These are phyloP conservation scores for Subacronicta megacephala DNA, from an alignment of 2,888 invertebrate species.

Conservation along the genomic window DNA sequence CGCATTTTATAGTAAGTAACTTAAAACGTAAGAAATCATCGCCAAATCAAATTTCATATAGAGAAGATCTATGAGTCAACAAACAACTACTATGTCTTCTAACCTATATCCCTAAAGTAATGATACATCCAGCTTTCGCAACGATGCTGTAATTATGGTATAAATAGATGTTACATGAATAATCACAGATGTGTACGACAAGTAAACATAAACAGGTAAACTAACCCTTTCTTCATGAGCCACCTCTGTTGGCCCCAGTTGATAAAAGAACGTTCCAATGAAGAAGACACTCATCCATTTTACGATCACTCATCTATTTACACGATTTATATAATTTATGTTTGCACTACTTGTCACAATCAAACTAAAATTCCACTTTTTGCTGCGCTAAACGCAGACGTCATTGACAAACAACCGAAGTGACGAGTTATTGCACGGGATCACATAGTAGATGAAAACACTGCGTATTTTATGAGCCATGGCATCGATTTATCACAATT, in stretches of 20 bases:
- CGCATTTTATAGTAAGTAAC: slow-evolving; percentile 57
- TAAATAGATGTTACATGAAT: slow-evolving; percentile 63
- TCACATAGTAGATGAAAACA: slow-evolving; percentile 86
- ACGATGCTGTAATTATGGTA: slow-evolving; percentile 64
- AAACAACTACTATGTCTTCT: slow-evolving; percentile 71
- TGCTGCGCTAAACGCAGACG: slow-evolving; percentile 89
- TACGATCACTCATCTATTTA: slow-evolving; percentile 83
- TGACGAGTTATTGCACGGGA: slow-evolving; percentile 87
- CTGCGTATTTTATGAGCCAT: slow-evolving; percentile 82
- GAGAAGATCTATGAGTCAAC: slow-evolving; percentile 61
- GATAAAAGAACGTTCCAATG: slow-evolving; percentile 83
- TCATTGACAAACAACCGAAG: slow-evolving; percentile 90
- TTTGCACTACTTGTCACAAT: slow-evolving; percentile 88
- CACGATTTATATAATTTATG: slow-evolving; percentile 83
- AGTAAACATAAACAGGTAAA: slow-evolving; percentile 86
- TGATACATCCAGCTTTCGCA: slow-evolving; percentile 63
- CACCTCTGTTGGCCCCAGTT: slow-evolving; percentile 85
- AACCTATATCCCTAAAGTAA: slow-evolving; percentile 72
- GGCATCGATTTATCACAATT: slow-evolving; percentile 84
- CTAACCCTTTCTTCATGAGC: slow-evolving; percentile 90
- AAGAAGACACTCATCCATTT: slow-evolving; percentile 87
- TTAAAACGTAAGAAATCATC: slow-evolving; percentile 43
- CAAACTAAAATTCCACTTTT: slow-evolving; percentile 88
- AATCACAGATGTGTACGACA: slow-evolving; percentile 57
- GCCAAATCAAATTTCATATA: slow-evolving; percentile 38